Base-by-base conservation (phyloP, 2,113 vertebrate species). In the Osmerus mordax region DNA sequence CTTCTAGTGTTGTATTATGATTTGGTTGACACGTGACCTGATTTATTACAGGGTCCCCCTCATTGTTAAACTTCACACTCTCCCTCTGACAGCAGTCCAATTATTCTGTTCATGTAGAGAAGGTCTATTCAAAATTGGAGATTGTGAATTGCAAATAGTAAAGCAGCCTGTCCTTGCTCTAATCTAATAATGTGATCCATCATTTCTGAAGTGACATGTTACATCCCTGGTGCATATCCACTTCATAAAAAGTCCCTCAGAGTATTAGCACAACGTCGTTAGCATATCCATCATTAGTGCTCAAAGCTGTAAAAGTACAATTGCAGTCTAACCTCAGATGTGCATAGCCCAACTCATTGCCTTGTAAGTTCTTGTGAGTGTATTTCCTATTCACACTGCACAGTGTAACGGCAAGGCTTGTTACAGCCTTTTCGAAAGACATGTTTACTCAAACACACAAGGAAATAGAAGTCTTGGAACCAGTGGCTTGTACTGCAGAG, bases 141-240 rank as follows among this genome's bases (percentile, higher is more conserved):
- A 28, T 59, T 70, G 79, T 83, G 88, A 87, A 89, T 87, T 87
- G 83, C 85, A 90, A 91, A 89, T 89, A 80, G 75, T 78, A 77
- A 74, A 70, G 76, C 82, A 58, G 68, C 47, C 77, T 29, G 65
- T 83, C 81, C 75, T 80, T 73, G 80, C 72, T 76, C 32, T 85
- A 79, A 88, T 86, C 86, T 88, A 89, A 88, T 88, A 87, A 88
- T 86, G 84, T 84, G 83, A 88, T 90, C 83, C 87, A 88, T 88
- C 87, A 87, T 88, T 76, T 87, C 74, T 82, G 77, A 72, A 28
- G 75, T 29, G 74, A 76, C 74, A 76, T 70, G 77, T 81, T 52
- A 56, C 77, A 79, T 61, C 65, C 55, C 68, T 61, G 73, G 71
- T 71, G 78, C 71, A 51, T 59, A 71, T 51, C 51, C 29, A 13